phyloP scores from a whole-genome alignment of 2,888 invertebrate species.

The Achlya flavicornis region DNA sequence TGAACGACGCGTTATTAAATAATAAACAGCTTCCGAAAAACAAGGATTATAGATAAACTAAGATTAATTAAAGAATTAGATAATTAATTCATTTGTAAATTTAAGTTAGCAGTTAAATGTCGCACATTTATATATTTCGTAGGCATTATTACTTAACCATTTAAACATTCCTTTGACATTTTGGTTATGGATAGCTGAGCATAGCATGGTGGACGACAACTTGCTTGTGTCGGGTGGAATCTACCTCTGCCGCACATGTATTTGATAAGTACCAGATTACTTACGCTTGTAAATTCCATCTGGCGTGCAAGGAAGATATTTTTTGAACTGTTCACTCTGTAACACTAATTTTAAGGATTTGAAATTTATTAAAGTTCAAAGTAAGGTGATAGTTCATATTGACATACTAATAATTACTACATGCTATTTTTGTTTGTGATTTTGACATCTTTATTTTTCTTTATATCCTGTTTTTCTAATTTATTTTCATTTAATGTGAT shows the following conservation, averaged over 20 bases:
- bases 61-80: slow-evolving; percentile 77
- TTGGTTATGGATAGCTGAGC: slow-evolving; percentile 63
- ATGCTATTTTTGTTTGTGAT: slow-evolving; percentile 74
- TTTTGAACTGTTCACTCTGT: slow-evolving; percentile 59
- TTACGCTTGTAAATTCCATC: slow-evolving; percentile 33
- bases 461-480: slow-evolving; percentile 74
- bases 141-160: slow-evolving; percentile 83
- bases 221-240: slow-evolving; percentile 28
- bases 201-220: slow-evolving; percentile 54
- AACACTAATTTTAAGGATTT: slow-evolving; percentile 75
- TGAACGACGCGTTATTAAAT: slow-evolving; percentile 76
- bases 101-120: slow-evolving; percentile 82
- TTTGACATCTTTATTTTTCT: slow-evolving; percentile 72
- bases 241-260: slow-evolving; percentile 19
- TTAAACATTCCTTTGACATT: slow-evolving; percentile 82
- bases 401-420: slow-evolving; percentile 66
- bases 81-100: slow-evolving; percentile 70
- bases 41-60: slow-evolving; percentile 76
- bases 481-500: slow-evolving; percentile 79
- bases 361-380: slow-evolving; percentile 80
- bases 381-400: slow-evolving; percentile 79
- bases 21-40: slow-evolving; percentile 74
- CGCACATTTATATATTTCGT: slow-evolving; percentile 80
- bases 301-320: slow-evolving; percentile 29
- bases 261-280: slow-evolving; percentile 10